Evolutionary conservation across 2,797 vertebrate genomes (phyloP).

Genomic region (Rhabdomys pumilio): DNA sequence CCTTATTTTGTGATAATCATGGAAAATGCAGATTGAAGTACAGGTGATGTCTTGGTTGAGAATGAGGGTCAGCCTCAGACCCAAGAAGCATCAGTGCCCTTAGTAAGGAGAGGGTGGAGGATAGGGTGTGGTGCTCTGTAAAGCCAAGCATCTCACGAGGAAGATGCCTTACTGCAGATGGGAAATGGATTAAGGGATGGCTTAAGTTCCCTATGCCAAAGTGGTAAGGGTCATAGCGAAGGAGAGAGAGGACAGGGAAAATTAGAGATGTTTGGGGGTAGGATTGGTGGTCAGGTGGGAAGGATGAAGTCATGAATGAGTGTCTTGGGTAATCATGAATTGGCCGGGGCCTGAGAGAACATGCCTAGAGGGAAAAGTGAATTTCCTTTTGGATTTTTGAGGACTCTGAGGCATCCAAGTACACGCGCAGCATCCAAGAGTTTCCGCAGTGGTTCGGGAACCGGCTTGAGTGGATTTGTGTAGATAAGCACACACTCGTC

Average conservation of each 20-base stretch:
- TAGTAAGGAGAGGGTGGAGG: too few species aligned
- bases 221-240: background rate
- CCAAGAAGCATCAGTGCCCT: background rate
- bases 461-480: background rate
- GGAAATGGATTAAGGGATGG: too few species aligned
- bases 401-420: background rate
- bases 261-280: background rate
- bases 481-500: background rate
- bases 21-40: too few species aligned
- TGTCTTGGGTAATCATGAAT: background rate
- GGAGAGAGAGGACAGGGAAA: background rate
- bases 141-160: background rate
- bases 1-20: too few species aligned
- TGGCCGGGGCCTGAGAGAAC: background rate
- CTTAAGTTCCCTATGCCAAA: background rate
- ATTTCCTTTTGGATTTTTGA: background rate
- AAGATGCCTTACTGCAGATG: background rate
- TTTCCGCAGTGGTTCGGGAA: background rate
- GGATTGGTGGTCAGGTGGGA: background rate
- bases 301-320: background rate
- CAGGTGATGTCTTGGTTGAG: background rate
- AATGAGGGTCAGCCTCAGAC: background rate
- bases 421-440: background rate
- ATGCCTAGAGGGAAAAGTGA: background rate
- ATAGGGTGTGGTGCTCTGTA: background rate